Evolutionary conservation across 2,888 invertebrate genomes (phyloP).

Genomic region (Acholoe squamosa): DNA sequence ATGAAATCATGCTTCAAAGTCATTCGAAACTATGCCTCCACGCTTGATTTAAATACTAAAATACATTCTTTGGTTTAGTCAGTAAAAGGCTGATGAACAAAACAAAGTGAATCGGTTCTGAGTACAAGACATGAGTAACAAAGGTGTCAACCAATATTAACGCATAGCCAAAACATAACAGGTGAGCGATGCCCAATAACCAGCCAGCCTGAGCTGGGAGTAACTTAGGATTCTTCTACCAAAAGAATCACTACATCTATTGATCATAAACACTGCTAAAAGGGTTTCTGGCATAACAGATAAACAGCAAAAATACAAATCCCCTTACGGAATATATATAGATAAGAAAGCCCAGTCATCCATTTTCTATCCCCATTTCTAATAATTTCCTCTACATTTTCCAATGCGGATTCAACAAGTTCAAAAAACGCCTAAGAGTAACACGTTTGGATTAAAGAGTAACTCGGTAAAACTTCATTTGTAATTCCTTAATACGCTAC

Average conservation of each 20-base stretch:
- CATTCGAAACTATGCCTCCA: too few relatives aligned
- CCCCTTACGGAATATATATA: background rate
- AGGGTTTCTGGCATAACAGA: conserved; percentile 35
- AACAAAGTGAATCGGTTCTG: background rate
- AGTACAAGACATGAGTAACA: conserved; percentile 20
- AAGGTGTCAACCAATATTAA: conserved; percentile 42
- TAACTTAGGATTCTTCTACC: background rate
- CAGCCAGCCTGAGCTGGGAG: background rate
- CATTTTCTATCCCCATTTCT: background rate
- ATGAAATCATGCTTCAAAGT: too few relatives aligned
- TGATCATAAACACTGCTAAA: conserved; percentile 18
- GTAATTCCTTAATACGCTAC: conserved; percentile 28
- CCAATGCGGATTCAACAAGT: conserved; percentile 26
- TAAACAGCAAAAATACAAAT: conserved; percentile 47
- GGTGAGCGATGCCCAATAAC: conserved; percentile 38
- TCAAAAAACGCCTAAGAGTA: conserved; percentile 29
- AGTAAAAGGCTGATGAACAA: background rate
- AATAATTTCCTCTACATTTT: background rate
- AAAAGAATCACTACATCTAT: conserved; percentile 34
- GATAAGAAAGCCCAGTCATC: background rate
- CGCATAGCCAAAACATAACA: conserved; percentile 39
- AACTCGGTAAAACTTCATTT: conserved; percentile 31
- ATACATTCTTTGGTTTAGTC: too few relatives aligned
- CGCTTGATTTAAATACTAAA: too few relatives aligned
- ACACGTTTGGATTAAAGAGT: conserved; percentile 34